A percentile compares a stretch with the other conserved stretches of the same genome.
phyloP scores from a whole-genome alignment of 2,113 vertebrate species.

The Brienomyrus brachyistius region DNA sequence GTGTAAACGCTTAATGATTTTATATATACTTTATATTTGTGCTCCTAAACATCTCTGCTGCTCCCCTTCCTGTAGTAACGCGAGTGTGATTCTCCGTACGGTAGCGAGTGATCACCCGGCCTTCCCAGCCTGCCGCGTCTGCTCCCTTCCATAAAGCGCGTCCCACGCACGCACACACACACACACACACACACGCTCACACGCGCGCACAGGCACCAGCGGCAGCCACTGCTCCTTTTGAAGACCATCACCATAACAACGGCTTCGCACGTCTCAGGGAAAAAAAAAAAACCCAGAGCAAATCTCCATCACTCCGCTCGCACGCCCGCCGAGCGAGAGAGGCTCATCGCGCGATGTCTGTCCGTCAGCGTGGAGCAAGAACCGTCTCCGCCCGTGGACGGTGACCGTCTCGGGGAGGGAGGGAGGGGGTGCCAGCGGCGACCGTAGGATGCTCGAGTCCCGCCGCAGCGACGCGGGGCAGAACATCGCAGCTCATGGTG shows the following conservation, averaged over 20 bases:
- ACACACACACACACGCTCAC: not conserved
- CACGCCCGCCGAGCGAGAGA: constrained; percentile 40
- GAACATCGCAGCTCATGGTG: constrained; percentile 49
- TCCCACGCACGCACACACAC: constrained; percentile 35
- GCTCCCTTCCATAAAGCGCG: constrained; percentile 34
- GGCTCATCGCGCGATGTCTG: constrained; percentile 30
- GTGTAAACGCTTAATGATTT: not conserved
- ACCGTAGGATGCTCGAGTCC: constrained; percentile 31
- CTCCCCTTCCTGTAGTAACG: not conserved
- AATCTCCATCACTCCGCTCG: constrained; percentile 52
- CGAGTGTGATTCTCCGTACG: not conserved
- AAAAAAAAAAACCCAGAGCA: constrained; percentile 33
- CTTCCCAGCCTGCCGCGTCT: not conserved
- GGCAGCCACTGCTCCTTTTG: constrained; percentile 54
- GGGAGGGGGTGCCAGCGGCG: constrained; percentile 20
- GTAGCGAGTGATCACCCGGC: not conserved
- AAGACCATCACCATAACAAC: constrained; percentile 72
- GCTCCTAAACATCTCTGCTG: not conserved
- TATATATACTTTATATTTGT: not conserved
- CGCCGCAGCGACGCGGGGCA: constrained; percentile 32
- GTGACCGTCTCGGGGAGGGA: constrained; percentile 23
- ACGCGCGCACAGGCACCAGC: not conserved
- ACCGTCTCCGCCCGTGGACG: not conserved
- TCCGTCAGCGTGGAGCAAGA: constrained; percentile 13
- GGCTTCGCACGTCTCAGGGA: constrained; percentile 39